phyloP scores from a whole-genome alignment of 2,888 invertebrate species.

The Malacosoma neustria region DNA sequence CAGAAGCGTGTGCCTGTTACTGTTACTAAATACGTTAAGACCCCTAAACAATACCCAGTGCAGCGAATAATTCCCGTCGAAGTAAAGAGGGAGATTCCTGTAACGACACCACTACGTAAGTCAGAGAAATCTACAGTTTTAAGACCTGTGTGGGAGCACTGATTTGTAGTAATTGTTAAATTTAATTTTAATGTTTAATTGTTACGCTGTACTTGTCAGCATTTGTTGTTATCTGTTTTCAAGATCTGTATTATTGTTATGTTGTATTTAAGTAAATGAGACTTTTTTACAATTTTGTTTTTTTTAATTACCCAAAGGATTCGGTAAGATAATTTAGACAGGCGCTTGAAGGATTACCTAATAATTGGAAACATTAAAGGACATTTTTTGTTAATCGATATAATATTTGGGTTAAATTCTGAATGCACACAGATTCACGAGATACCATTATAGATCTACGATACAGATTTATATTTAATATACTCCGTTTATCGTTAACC shows the following conservation, averaged over 20 bases:
- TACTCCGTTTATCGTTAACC: too few species aligned
- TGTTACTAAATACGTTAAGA: slow-evolving; percentile 20
- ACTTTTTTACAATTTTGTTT: slow-evolving; percentile 9
- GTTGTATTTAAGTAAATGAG: slow-evolving; percentile 10
- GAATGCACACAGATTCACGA: too few species aligned
- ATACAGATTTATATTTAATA: too few species aligned
- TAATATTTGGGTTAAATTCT: too few species aligned
- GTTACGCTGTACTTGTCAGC: slow-evolving; percentile 11
- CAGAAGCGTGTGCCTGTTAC: slow-evolving; percentile 22
- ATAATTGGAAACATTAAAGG: too few species aligned
- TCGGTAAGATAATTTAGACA: too few species aligned
- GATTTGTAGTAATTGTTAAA: slow-evolving; percentile 15
- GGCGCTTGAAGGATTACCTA: too few species aligned
- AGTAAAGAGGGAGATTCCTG: slow-evolving; percentile 24
- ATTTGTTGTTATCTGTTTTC: slow-evolving; percentile 17
- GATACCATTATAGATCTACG: too few species aligned
- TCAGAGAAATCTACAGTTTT: slow-evolving; percentile 31
- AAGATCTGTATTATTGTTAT: slow-evolving; percentile 15
- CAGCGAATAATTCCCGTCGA: slow-evolving; percentile 25
- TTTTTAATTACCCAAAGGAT: too few species aligned
- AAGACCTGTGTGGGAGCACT: slow-evolving; percentile 42
- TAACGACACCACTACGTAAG: slow-evolving; percentile 21
- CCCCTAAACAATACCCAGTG: slow-evolving; percentile 29
- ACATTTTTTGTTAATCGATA: too few species aligned
- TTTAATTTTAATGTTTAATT: slow-evolving; percentile 11